phyloP scores from a whole-genome alignment of 2,113 vertebrate genomes.

The Poicephalus gulielmi region DNA sequence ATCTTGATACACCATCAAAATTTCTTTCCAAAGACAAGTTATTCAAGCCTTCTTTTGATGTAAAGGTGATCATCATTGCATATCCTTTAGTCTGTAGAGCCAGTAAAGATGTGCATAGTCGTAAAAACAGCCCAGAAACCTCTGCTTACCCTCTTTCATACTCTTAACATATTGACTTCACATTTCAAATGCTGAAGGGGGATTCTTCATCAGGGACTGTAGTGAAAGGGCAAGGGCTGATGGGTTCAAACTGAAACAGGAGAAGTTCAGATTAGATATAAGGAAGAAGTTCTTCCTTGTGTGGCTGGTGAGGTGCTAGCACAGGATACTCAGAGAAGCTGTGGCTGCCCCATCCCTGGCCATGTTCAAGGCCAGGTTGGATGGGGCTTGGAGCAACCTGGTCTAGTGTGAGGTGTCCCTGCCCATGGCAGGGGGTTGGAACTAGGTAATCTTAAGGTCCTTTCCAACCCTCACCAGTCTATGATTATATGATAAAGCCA shows the following conservation, averaged over 20 bases:
- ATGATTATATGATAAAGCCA: too few species aligned
- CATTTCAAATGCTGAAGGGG: not conserved
- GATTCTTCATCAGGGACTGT: not conserved
- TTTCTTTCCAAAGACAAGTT: conserved; percentile 92
- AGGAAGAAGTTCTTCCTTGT: not conserved
- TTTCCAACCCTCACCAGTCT: too few species aligned
- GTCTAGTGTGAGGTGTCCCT: too few species aligned
- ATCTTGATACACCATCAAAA: conserved; percentile 93
- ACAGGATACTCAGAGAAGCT: not conserved
- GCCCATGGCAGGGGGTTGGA: too few species aligned
- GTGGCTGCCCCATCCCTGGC: not conserved
- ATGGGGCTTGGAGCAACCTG: not conserved
- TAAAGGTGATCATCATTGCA: conserved; percentile 79
- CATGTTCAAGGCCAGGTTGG: not conserved
- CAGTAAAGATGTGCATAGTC: not conserved
- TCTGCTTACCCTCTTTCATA: not conserved
- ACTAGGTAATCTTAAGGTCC: too few species aligned
- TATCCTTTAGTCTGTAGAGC: not conserved
- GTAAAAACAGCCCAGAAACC: not conserved
- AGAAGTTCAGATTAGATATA: not conserved
- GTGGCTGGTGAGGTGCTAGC: not conserved
- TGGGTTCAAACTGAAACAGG: not conserved
- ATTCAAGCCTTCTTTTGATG: conserved; percentile 91
- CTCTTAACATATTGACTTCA: not conserved
- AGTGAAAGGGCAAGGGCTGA: not conserved